These are phyloP conservation scores for Urosaurus nigricauda DNA, from an alignment of 2,797 vertebrate genomes.

Conservation along the genomic window DNA sequence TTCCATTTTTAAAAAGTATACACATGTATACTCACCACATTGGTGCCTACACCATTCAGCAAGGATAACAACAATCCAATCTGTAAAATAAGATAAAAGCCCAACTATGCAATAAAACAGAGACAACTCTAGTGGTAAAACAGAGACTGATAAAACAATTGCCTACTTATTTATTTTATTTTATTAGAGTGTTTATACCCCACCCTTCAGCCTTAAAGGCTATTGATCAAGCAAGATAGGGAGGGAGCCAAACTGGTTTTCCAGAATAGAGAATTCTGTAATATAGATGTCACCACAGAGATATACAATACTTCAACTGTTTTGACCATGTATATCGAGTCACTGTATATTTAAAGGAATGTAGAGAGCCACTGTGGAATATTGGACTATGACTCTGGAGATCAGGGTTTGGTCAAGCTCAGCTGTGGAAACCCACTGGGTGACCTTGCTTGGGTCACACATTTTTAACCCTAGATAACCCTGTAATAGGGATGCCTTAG, in stretches of 20 bases:
- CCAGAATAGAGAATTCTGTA: neutral
- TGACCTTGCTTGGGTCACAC: no score
- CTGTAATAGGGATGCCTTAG: no score
- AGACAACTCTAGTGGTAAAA: neutral
- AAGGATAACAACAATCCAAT: neutral
- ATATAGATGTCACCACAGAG: neutral
- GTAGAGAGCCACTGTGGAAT: no score
- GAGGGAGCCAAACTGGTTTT: neutral
- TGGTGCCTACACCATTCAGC: neutral
- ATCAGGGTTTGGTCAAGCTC: no score
- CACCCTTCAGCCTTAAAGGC: no score
- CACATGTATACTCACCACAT: neutral
- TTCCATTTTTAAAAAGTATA: neutral
- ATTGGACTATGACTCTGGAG: no score
- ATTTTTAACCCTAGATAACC: no score
- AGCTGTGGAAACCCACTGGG: no score
- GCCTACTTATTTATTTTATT: no score
- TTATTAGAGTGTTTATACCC: no score
- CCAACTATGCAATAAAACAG: neutral
- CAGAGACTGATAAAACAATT: neutral
- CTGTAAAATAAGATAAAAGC: neutral
- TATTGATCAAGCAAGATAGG: neutral
- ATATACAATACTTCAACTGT: neutral
- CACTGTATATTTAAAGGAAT: neutral
- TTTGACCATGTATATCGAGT: neutral